phyloP scores from a whole-genome alignment of 1,140 invertebrate species.

The Brachystomella parvula region DNA sequence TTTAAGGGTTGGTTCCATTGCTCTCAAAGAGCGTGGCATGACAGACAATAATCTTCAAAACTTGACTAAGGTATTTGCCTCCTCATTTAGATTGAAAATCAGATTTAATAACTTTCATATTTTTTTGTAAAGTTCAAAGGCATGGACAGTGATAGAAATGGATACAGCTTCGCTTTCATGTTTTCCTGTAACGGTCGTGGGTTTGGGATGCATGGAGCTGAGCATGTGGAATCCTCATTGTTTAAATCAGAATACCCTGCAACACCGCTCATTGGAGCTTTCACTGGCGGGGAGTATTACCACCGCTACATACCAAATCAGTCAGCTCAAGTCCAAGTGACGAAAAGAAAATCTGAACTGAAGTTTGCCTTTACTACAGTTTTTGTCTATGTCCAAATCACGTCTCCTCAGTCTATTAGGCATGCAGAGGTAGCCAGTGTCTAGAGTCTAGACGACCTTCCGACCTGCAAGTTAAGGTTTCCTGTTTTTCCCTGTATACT shows the following conservation, averaged over 20 bases:
- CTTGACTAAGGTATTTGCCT: slow-evolving; percentile 13
- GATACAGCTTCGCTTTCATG: slow-evolving; percentile 49
- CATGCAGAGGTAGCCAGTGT: too few species aligned
- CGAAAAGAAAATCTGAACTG: background rate
- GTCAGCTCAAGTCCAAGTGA: background rate
- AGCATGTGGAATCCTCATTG: slow-evolving; percentile 50
- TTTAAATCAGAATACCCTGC: slow-evolving; percentile 53
- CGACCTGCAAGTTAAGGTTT: background rate
- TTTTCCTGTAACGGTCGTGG: slow-evolving; percentile 53
- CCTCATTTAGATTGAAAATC: background rate
- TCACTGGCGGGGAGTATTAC: slow-evolving; percentile 51
- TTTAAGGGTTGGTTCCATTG: slow-evolving; percentile 21
- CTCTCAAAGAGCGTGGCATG: slow-evolving; percentile 14
- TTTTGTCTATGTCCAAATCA: background rate
- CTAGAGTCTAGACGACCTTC: background rate
- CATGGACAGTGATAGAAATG: slow-evolving; percentile 38
- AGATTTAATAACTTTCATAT: slow-evolving; percentile 6
- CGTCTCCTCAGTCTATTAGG: too few species aligned
- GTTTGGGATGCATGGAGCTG: slow-evolving; percentile 40
- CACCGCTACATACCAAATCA: slow-evolving; percentile 22
- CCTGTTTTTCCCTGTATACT: too few species aligned
- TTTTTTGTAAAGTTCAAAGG: slow-evolving; percentile 41
- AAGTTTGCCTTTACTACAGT: background rate
- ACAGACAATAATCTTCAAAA: slow-evolving; percentile 17
- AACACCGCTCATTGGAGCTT: slow-evolving; percentile 52